Evolutionary conservation across 2,113 vertebrate species (phyloP).

Genomic region (Nothocercus nigrocapillus): DNA sequence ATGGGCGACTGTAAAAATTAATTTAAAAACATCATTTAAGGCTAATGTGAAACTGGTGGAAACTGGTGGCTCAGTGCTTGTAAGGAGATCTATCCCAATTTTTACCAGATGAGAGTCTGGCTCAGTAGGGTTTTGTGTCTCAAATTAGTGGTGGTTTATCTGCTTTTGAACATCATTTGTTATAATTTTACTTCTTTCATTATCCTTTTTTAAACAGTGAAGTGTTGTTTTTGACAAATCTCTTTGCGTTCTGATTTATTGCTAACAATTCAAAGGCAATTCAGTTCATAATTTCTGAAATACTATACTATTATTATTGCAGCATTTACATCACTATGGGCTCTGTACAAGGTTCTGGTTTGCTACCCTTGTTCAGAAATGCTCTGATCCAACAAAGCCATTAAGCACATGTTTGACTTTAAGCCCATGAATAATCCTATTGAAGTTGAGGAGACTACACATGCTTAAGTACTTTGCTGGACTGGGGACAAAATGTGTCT

Average conservation of each 20-base stretch:
- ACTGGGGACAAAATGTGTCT: accelerated
- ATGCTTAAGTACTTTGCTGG: not conserved
- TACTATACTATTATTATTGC: accelerated
- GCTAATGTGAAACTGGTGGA: not conserved
- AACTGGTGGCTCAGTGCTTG: not conserved
- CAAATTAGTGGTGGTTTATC: not conserved
- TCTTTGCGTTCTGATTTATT: not conserved
- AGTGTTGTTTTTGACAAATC: not conserved
- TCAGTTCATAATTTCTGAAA: not conserved
- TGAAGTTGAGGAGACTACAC: not conserved
- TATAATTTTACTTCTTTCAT: not conserved
- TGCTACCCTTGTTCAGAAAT: not conserved
- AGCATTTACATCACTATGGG: not conserved
- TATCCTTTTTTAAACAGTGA: not conserved
- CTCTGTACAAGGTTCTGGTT: not conserved
- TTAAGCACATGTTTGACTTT: not conserved
- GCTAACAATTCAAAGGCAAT: not conserved
- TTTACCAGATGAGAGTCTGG: not conserved
- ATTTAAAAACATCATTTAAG: not conserved
- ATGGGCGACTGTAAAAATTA: not conserved
- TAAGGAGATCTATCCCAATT: not conserved
- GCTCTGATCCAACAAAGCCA: not conserved
- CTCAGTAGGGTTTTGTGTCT: not conserved
- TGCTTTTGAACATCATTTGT: not conserved
- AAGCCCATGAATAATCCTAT: not conserved